Evolutionary conservation across 2,113 vertebrate species (phyloP).

Genomic region (Nothoprocta perdicaria): DNA sequence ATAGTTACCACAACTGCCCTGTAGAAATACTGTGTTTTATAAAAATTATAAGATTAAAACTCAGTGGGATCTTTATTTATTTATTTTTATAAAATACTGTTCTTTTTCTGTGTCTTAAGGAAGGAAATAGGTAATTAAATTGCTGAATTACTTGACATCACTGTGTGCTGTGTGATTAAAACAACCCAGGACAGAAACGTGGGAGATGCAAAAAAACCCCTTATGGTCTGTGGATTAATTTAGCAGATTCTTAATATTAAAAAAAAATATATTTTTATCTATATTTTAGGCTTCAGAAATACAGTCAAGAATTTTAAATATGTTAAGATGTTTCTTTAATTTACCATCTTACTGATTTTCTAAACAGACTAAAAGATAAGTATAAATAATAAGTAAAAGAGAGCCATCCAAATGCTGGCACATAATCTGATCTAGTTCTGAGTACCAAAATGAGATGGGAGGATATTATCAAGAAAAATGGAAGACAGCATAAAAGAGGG

Average conservation of each 20-base stretch:
- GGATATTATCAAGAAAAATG: not conserved
- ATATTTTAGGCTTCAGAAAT: fast-evolving
- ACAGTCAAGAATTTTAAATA: not conserved
- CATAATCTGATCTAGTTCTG: not conserved
- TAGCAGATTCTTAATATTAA: not conserved
- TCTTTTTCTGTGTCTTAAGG: not conserved
- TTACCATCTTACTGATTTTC: not conserved
- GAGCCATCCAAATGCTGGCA: not conserved
- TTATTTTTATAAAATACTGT: not conserved
- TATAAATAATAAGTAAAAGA: not conserved
- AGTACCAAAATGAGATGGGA: not conserved
- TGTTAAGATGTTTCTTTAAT: not conserved
- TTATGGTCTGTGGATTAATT: not conserved
- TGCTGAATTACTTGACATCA: not conserved
- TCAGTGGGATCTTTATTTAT: not conserved
- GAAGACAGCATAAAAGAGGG: not conserved
- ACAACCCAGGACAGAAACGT: not conserved
- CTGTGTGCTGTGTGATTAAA: not conserved
- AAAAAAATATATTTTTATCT: not conserved
- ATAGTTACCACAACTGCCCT: not conserved
- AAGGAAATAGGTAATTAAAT: not conserved
- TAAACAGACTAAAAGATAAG: not conserved
- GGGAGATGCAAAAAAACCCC: not conserved
- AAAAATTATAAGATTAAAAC: too few species aligned
- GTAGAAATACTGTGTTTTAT: not conserved